Base-by-base conservation (phyloP, 2,888 invertebrate genomes). In the Drosophila atripex region DNA sequence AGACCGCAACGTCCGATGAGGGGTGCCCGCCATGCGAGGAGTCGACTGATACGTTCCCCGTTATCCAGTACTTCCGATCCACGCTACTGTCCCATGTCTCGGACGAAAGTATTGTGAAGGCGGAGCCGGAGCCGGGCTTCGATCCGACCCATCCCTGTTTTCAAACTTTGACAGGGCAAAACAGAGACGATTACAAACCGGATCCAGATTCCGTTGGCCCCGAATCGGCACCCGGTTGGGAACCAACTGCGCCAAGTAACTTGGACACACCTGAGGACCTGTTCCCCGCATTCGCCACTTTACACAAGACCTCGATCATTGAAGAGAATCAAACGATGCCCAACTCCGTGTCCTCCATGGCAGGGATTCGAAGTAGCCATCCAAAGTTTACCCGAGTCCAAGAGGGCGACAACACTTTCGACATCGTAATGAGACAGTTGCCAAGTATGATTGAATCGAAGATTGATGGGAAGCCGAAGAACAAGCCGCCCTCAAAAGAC, bases 81-180 rank as follows among this genome's bases (percentile, higher is more conserved):
- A 41, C 39, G 18, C 8, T 41, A 7, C 8, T 18, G 4, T 41
- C 39, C 9, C 14, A 16, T 8, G 14, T 8, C 39, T 41, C 39
- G 18, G 18, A 41, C 1, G 39, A 41, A 1, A 41, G 39, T 11
- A 0, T 41, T n/a, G 35, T n/a, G 2, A 41, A 41, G 39, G 39
- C 18, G 9, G 39, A 41, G 39, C 39, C 39, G 18, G 39, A 41
- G 39, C 39, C 39, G 11, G 39, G 39, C 8, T 41, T 41, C 39
- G 9, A n/a, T 8, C 18, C 39, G 8, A 9, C 39, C 8, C 39
- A 41, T 8, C 18, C 8, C 9, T 41, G 39, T 8, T 41, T 9
- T 16, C 6, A 35, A n/a, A 5, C n/a, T n/a, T 6, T 35, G 35
- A 35, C 35, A 1, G 35, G 14, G 2, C 2, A 8, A 28, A 28